These are phyloP conservation scores for Labeo calbasu DNA, from an alignment of 2,797 vertebrate genomes.

Conservation along the genomic window DNA sequence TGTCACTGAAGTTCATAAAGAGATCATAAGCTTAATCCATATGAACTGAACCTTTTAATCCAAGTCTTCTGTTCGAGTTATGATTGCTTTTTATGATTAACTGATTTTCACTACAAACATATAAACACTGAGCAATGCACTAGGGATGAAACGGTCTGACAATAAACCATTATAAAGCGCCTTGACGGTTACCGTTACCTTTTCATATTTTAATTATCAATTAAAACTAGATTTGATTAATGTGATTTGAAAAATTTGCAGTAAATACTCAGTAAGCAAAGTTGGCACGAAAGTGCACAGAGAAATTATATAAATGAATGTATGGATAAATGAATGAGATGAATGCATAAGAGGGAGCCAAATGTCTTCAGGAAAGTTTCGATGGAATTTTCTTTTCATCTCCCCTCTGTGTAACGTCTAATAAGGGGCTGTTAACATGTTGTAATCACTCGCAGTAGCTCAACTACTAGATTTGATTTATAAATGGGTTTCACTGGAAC, in stretches of 20 bases:
- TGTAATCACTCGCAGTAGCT: too few relatives aligned
- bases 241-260: too few relatives aligned
- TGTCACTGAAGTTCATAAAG: background rate
- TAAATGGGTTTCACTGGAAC: too few relatives aligned
- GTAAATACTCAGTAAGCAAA: background rate
- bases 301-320: too few relatives aligned
- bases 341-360: background rate
- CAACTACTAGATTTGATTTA: too few relatives aligned
- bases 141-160: background rate
- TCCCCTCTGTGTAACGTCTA: background rate
- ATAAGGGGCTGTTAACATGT: background rate
- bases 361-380: background rate
- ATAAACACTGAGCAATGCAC: background rate
- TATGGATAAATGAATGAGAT: background rate
- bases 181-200: background rate
- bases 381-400: background rate
- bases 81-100: background rate
- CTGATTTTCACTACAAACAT: background rate
- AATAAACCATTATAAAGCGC: background rate
- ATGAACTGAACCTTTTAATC: background rate
- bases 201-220: too few relatives aligned
- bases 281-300: background rate
- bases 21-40: background rate
- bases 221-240: too few relatives aligned
- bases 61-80: background rate